These are phyloP conservation scores for Crypturellus undulatus DNA, from an alignment of 2,113 vertebrate species.

Conservation along the genomic window DNA sequence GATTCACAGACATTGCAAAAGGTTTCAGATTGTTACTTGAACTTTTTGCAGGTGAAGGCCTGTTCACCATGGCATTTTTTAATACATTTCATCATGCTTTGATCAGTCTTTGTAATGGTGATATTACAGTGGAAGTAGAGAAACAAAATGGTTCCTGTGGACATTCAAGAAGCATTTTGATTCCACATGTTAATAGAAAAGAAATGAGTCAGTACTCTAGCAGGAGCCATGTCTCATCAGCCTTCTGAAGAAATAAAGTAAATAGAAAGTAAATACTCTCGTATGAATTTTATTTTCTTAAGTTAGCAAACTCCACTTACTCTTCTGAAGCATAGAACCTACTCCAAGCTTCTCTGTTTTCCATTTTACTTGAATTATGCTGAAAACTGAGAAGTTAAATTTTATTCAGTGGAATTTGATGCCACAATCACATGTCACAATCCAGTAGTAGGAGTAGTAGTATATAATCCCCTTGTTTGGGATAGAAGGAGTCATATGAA, in stretches of 20 bases:
- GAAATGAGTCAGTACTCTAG: not conserved
- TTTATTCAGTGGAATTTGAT: not conserved
- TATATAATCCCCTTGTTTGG: not conserved
- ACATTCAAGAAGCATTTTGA: not conserved
- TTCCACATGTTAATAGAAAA: not conserved
- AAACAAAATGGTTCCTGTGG: not conserved
- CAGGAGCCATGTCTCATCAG: not conserved
- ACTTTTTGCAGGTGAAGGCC: not conserved
- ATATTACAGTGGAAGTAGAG: not conserved
- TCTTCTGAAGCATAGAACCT: not conserved
- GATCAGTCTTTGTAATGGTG: not conserved
- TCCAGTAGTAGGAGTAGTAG: not conserved
- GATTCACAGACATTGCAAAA: not conserved
- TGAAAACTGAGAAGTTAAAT: not conserved
- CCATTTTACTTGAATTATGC: not conserved
- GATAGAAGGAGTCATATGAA: fast-evolving
- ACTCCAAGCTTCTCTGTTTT: not conserved
- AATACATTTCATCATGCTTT: not conserved
- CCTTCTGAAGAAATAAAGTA: not conserved
- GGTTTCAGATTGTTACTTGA: not conserved
- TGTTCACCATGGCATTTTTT: not conserved
- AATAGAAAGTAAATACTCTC: not conserved
- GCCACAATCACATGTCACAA: not conserved
- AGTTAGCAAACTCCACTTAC: not conserved
- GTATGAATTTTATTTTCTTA: not conserved